Evolutionary conservation across 2,888 invertebrate genomes (phyloP).

Genomic region (Megaustenia siamemsis): DNA sequence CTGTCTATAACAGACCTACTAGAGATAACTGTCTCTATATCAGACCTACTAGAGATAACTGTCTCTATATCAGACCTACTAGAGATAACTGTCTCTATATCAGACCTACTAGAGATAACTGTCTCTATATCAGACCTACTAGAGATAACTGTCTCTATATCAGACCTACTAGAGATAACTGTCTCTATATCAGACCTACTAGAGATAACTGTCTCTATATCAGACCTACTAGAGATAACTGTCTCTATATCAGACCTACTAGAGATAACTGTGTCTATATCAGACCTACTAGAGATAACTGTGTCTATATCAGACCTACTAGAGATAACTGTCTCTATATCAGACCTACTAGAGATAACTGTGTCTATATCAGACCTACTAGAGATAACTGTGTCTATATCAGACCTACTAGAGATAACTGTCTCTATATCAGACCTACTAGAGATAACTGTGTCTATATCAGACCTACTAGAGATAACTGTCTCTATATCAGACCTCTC

Average conservation of each 20-base stretch:
- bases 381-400: slow-evolving; percentile 55
- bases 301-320: not conserved
- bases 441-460: slow-evolving; percentile 55
- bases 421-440: not conserved
- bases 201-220: too few species aligned
- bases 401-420: not conserved
- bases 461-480: not conserved
- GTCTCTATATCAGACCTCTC: not conserved
- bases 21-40: too few species aligned
- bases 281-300: not conserved
- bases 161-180: not conserved
- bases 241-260: not conserved
- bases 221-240: not conserved
- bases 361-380: not conserved
- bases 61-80: not conserved
- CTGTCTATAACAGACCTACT: slow-evolving; percentile 1
- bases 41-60: not conserved
- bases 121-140: not conserved
- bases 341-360: not conserved
- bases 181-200: not conserved
- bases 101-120: not conserved
- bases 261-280: slow-evolving; percentile 55
- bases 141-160: too few species aligned
- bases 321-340: too few species aligned
- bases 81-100: too few species aligned